phyloP scores from a whole-genome alignment of 2,113 vertebrate species.

The Crocuta crocuta region DNA sequence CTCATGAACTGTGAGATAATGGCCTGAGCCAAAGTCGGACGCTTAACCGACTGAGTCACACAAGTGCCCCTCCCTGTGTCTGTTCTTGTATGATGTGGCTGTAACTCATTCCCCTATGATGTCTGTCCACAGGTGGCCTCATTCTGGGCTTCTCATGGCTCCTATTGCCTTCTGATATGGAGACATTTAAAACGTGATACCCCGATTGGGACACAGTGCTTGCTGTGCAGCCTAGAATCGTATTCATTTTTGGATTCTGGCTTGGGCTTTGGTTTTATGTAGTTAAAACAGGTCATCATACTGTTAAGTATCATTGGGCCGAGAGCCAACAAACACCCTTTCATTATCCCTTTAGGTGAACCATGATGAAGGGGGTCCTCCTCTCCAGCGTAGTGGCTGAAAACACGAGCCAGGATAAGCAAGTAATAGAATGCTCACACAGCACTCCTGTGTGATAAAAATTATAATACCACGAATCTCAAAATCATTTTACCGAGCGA shows the following conservation, averaged over 20 bases:
- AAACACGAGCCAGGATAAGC: neutral
- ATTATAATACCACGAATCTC: neutral
- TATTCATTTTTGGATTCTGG: neutral
- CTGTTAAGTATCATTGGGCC: neutral
- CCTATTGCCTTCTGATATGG: neutral
- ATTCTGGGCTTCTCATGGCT: neutral
- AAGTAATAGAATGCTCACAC: neutral
- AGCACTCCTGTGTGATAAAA: neutral
- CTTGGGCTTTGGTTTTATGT: neutral
- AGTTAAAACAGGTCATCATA: neutral
- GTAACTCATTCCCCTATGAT: neutral
- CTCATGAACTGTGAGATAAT: no score
- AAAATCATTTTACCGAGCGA: neutral
- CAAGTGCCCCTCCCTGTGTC: no score
- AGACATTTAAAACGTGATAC: neutral
- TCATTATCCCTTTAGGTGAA: neutral
- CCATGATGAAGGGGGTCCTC: neutral
- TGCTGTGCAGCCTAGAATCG: neutral
- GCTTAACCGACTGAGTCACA: no score
- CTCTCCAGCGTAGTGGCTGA: neutral
- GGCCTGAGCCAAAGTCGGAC: no score
- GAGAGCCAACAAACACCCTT: neutral
- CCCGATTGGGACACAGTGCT: neutral
- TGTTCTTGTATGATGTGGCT: neutral
- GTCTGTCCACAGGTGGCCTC: no score